Evolutionary conservation across 1,140 invertebrate species (phyloP).

Genomic region (Macrosteles quadrilineatus): DNA sequence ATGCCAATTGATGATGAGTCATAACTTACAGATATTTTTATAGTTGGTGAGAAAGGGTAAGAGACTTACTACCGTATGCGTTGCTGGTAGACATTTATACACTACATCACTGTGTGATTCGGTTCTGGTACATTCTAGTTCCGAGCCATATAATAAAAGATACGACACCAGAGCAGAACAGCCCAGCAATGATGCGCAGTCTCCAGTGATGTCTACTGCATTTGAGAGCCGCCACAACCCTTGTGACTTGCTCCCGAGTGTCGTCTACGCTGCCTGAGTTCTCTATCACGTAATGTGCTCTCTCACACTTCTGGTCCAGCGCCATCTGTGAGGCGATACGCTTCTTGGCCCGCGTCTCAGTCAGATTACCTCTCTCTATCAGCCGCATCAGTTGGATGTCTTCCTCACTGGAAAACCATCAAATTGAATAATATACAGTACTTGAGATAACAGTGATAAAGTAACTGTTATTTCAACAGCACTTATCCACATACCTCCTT

Average conservation of each 20-base stretch:
- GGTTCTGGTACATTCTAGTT: constrained; percentile 22
- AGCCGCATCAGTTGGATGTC: constrained; percentile 76
- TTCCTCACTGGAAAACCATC: constrained; percentile 63
- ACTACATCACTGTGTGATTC: constrained; percentile 12
- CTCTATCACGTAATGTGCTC: constrained; percentile 80
- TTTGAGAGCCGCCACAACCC: constrained; percentile 35
- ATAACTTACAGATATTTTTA: too few species aligned
- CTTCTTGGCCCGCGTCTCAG: constrained; percentile 66
- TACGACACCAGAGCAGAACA: constrained; percentile 37
- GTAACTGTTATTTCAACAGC: constrained; percentile 11
- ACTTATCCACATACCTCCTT: background rate
- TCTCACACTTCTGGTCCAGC: constrained; percentile 71
- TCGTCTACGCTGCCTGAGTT: constrained; percentile 68
- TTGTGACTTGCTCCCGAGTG: constrained; percentile 56
- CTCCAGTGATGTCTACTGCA: constrained; percentile 40
- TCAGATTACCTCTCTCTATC: constrained; percentile 69
- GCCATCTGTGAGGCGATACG: constrained; percentile 83
- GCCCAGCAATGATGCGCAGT: constrained; percentile 35
- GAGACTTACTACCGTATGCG: too few species aligned
- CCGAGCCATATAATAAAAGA: constrained; percentile 37
- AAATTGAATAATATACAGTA: too few species aligned
- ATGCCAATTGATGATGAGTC: too few species aligned
- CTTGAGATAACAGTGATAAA: too few species aligned
- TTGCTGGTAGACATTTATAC: background rate
- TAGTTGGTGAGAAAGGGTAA: too few species aligned